These are phyloP conservation scores for Holothuria glaberrima DNA, from an alignment of 35 echinoderm and acorn worm genomes.

Conservation along the genomic window DNA sequence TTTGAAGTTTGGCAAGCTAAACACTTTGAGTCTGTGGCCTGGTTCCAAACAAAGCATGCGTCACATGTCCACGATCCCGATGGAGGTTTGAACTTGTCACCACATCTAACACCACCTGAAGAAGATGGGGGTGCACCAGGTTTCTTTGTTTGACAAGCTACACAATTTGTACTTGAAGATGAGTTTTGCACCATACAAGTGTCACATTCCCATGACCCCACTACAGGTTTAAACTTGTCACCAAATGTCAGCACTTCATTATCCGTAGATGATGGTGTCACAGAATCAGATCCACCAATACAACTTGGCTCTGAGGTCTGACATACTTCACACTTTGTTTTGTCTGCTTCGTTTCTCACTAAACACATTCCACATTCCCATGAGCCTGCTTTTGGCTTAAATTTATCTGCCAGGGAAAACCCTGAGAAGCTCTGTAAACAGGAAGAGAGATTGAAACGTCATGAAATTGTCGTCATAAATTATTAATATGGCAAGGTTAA, in stretches of 20 bases:
- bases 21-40: constrained; percentile 43
- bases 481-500: too few species aligned
- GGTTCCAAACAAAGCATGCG: constrained; percentile 56
- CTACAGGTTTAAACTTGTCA: constrained; percentile 77
- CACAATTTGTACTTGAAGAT: constrained; percentile 57
- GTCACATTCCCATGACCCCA: constrained; percentile 79
- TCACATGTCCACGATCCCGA: too few species aligned
- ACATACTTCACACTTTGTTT: constrained; percentile 51
- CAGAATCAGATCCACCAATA: too few species aligned
- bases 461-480: too few species aligned
- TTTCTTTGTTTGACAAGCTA: constrained; percentile 47
- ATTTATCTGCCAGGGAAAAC: constrained; percentile 9
- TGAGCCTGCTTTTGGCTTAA: constrained; percentile 7
- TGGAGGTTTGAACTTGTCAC: constrained; percentile 72
- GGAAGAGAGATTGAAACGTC: too few species aligned
- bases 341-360: too few species aligned
- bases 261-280: not conserved
- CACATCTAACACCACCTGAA: not conserved
- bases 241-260: not conserved
- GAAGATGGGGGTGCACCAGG: constrained; percentile 46
- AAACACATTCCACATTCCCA: too few species aligned
- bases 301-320: not conserved
- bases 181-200: constrained; percentile 73
- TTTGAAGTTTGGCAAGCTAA: constrained; percentile 50
- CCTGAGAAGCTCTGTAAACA: not conserved